Base-by-base conservation (phyloP, 30 jellyfish, hydroid and myxozoan species). In the Aurelia sp. region DNA sequence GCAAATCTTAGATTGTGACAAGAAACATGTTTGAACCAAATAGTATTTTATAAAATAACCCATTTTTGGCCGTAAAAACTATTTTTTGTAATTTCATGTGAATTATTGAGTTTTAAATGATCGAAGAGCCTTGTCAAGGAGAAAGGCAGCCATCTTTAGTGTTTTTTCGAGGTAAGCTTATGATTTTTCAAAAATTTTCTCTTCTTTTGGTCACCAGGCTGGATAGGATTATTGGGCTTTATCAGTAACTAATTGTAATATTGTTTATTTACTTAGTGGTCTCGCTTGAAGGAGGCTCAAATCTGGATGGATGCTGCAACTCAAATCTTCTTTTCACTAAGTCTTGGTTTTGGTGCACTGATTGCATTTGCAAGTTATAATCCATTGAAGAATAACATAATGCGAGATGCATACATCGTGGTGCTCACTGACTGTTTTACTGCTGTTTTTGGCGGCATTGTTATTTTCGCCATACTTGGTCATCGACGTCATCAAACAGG, bases 241-340 rank as follows among this genome's bases (percentile, higher is more conserved):
- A 44, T 13, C 9, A 44, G 10, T 1, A 6, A 44, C 55, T 44
- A 44, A 44, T 44, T 44, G 55, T 10, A 44, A 59, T 75, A 21
- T 48, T 59, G 13, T 33, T 75, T 51, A 33, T 51, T 55, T 53
- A 33, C 62, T 66, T 3, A 75, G 91, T 90, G 89, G 88, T 77
- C 89, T 51, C 66, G 85, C 47, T 78, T 90, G 18, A 22, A 21
- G 51, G 88, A 82, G 40, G 78, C 96, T 19, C 84, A 91, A 52
- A 84, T 91, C 13, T 91, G 97, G 97, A 83, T 91, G 92, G 97
- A 91, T 44, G 97, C 97, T 3, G 97, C 97, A 10, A 78, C 97
- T 15, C 97, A 91, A 72, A 75, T 85, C 55, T 91, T 91, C 88
- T 91, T 91, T 76, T 91, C 97, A 11, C 79, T 91, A 69, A 91